phyloP scores from a whole-genome alignment of 2,113 vertebrate genomes.

The Dasyornis broadbenti region DNA sequence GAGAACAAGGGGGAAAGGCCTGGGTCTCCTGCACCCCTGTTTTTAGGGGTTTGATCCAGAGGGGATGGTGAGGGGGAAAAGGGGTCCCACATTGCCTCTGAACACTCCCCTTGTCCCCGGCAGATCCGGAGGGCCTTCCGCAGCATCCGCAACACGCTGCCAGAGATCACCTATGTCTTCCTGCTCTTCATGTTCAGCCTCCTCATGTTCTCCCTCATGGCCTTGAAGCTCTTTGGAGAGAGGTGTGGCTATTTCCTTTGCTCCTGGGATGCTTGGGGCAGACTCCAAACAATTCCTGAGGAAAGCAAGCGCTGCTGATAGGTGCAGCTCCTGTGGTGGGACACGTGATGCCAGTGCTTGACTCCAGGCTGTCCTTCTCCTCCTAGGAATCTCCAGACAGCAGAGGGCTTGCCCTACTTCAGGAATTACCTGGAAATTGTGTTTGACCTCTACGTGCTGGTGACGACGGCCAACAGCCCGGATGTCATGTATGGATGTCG shows the following conservation, averaged over 20 bases:
- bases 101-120: neutral
- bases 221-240: constrained; percentile 86
- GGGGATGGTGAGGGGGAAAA: neutral
- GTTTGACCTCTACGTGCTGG: constrained; percentile 91
- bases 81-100: neutral
- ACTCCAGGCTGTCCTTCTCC: neutral
- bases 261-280: neutral
- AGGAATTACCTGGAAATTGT: constrained; percentile 82
- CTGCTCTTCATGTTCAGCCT: constrained; percentile 91
- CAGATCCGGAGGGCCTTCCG: constrained; percentile 89
- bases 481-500: constrained; percentile 83
- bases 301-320: neutral
- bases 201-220: constrained; percentile 92
- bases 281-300: neutral
- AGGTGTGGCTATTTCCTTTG: constrained; percentile 64
- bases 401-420: constrained; percentile 82
- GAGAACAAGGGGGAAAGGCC: neutral
- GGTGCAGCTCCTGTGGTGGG: neutral
- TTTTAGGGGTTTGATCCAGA: neutral
- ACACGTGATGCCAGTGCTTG: neutral
- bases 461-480: constrained; percentile 90
- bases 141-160: constrained; percentile 88
- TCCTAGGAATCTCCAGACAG: constrained; percentile 78
- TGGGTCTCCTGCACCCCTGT: neutral
- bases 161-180: constrained; percentile 87